Percentiles rank a stretch among this genome's conserved stretches.
These are phyloP conservation scores for Drosophila athabasca DNA, from an alignment of 1,140 invertebrate species.

Conservation along the genomic window DNA sequence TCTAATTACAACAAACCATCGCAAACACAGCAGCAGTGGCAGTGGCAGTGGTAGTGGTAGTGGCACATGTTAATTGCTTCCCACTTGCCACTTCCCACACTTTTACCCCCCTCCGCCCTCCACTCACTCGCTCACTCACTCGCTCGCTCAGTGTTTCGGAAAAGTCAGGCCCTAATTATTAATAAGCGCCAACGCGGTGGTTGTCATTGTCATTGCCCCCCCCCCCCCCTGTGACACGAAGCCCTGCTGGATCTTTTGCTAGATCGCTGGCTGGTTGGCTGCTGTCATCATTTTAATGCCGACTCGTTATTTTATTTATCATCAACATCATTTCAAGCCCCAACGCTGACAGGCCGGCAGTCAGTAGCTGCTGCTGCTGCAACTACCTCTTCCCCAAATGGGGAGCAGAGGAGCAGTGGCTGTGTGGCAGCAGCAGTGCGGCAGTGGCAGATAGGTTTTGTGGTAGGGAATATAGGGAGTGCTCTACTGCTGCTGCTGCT, in stretches of 20 bases:
- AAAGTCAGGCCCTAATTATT: constrained; percentile 73
- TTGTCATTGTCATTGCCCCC: constrained; percentile 61
- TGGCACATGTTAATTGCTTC: constrained; percentile 34
- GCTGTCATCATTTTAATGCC: constrained; percentile 80
- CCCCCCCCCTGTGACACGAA: not conserved
- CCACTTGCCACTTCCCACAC: not conserved
- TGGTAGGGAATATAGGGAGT: constrained; percentile 52
- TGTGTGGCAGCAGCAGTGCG: not conserved
- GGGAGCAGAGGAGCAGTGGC: constrained; percentile 20
- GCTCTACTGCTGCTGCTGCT: constrained; percentile 27
- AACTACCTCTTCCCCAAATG: not conserved
- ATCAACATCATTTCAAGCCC: constrained; percentile 75
- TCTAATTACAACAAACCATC: constrained; percentile 59
- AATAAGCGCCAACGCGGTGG: constrained; percentile 70
- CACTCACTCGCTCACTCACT: not conserved
- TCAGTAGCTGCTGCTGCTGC: constrained; percentile 48
- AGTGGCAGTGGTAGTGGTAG: constrained; percentile 10
- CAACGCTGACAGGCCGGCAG: constrained; percentile 66
- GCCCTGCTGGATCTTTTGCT: not conserved
- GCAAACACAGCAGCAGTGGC: constrained; percentile 9
- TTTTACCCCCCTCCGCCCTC: not conserved
- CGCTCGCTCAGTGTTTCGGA: constrained; percentile 8
- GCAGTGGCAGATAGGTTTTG: not conserved
- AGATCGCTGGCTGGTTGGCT: constrained; percentile 1
- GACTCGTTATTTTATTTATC: constrained; percentile 81